Percentiles rank a stretch among this genome's conserved stretches.
These are phyloP conservation scores for Xiphorhynchus elegans DNA, from an alignment of 2,113 vertebrate species.

Conservation along the genomic window DNA sequence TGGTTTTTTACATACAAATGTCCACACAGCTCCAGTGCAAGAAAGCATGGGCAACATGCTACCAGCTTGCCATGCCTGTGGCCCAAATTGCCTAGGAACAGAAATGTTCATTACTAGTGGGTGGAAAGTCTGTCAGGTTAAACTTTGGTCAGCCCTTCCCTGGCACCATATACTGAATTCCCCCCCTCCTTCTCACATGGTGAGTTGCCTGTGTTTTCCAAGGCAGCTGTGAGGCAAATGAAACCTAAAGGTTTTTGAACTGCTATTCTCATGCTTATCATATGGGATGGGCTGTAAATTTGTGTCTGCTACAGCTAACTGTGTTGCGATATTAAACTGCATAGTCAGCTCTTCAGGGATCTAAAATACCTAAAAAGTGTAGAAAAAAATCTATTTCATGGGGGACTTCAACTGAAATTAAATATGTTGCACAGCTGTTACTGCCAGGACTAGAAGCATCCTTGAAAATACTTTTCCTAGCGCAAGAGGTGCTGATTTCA, in stretches of 20 bases:
- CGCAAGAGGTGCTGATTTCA: background rate
- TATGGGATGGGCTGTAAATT: background rate
- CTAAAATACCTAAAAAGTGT: background rate
- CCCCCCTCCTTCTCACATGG: too few species aligned
- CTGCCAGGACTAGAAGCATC: background rate
- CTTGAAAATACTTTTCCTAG: background rate
- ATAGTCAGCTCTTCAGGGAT: background rate
- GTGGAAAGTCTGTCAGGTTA: background rate
- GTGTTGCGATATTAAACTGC: background rate
- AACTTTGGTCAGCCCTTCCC: background rate
- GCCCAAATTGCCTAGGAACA: background rate
- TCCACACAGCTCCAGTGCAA: background rate
- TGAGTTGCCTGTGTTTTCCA: background rate
- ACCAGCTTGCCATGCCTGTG: background rate
- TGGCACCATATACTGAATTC: background rate
- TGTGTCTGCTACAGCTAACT: background rate
- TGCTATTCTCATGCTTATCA: background rate
- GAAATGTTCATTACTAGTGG: background rate
- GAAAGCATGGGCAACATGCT: background rate
- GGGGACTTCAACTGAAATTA: background rate
- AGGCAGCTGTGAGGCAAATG: background rate
- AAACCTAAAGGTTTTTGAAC: background rate
- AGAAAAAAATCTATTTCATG: background rate
- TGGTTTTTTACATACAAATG: background rate
- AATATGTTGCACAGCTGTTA: background rate